These are phyloP conservation scores for Silvanus unidentatus DNA, from an alignment of 2,888 invertebrate genomes.

Conservation along the genomic window DNA sequence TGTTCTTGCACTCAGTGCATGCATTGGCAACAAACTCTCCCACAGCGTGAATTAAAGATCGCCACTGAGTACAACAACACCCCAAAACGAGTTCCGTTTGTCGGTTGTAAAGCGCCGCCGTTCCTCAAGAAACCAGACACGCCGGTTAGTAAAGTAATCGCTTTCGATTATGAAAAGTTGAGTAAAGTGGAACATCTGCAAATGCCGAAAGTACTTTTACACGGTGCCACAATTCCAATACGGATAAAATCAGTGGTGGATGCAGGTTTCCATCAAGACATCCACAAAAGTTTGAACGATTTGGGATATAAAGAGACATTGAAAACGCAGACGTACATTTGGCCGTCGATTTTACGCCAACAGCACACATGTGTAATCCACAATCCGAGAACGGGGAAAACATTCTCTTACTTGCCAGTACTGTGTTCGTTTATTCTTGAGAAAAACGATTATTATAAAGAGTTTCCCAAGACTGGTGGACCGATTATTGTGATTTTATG, in stretches of 20 bases:
- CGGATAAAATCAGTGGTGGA: constrained; percentile 24
- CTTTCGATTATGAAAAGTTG: constrained; percentile 21
- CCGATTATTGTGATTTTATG: constrained; percentile 64
- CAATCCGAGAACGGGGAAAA: constrained; percentile 59
- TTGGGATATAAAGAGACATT: constrained; percentile 39
- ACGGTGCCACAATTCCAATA: constrained; percentile 27
- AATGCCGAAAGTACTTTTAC: constrained; percentile 26
- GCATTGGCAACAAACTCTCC: too few relatives aligned
- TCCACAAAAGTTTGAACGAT: constrained; percentile 25
- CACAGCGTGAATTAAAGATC: too few relatives aligned
- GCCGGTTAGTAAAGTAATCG: constrained; percentile 15
- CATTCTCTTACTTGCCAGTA: constrained; percentile 63
- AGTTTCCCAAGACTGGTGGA: constrained; percentile 44
- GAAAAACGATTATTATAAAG: constrained; percentile 42
- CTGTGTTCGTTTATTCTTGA: constrained; percentile 57
- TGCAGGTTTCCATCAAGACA: constrained; percentile 29
- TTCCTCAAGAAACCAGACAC: too few relatives aligned
- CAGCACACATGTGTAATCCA: constrained; percentile 61
- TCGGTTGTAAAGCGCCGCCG: too few relatives aligned
- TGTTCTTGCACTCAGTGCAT: too few relatives aligned
- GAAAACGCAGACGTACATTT: constrained; percentile 61
- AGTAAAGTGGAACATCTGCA: constrained; percentile 25
- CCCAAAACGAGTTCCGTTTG: too few relatives aligned
- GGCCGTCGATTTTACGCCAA: constrained; percentile 63
- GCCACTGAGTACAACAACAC: too few relatives aligned